phyloP scores from a whole-genome alignment of 2,888 invertebrate genomes.

The Poecilus cupreus region DNA sequence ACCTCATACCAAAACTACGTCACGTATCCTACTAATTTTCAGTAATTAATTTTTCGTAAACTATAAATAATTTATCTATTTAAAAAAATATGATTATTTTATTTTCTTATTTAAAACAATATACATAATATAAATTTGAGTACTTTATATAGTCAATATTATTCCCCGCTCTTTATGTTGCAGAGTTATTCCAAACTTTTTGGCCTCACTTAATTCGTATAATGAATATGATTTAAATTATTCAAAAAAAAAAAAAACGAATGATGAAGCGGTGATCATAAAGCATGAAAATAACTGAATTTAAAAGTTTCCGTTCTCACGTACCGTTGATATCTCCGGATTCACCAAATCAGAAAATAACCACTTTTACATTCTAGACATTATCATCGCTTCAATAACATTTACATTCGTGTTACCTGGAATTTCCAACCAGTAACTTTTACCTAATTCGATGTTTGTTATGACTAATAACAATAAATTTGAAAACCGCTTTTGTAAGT shows the following conservation, averaged over 20 bases:
- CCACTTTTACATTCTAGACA: background rate
- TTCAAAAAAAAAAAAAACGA: background rate
- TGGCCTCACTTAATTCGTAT: too few relatives aligned
- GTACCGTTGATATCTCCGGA: slow-evolving; percentile 22
- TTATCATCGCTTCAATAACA: background rate
- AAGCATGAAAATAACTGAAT: background rate
- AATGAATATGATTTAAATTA: too few relatives aligned
- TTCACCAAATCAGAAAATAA: background rate
- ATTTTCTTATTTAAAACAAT: too few relatives aligned
- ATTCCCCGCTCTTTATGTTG: too few relatives aligned
- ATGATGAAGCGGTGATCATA: background rate
- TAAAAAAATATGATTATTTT: too few relatives aligned
- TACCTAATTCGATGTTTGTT: background rate
- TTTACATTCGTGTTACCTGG: slow-evolving; percentile 3
- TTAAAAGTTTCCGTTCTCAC: slow-evolving; percentile 24
- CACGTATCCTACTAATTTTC: too few relatives aligned
- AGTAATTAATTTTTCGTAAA: too few relatives aligned
- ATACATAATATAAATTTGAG: too few relatives aligned
- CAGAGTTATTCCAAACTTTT: too few relatives aligned
- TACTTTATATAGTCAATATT: too few relatives aligned
- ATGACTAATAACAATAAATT: slow-evolving; percentile 18
- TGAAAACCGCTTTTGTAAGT: slow-evolving; percentile 8
- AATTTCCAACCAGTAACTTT: slow-evolving; percentile 7
- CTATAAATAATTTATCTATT: too few relatives aligned
- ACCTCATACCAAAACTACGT: too few relatives aligned